Evolutionary conservation across 2,113 vertebrate species (phyloP).

Genomic region (Centropus bengalensis): DNA sequence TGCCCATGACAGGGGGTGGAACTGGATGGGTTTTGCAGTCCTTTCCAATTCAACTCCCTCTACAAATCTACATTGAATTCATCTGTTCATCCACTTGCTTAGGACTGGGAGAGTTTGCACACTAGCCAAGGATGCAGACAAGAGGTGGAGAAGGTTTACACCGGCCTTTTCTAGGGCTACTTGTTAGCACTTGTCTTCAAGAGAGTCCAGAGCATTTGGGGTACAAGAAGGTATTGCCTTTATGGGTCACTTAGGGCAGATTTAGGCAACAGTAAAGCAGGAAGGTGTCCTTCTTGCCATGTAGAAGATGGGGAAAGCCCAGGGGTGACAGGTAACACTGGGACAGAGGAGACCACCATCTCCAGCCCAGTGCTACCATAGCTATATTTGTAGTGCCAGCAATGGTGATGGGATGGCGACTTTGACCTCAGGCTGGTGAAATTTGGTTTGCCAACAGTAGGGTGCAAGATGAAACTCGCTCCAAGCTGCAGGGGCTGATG

Average conservation of each 20-base stretch:
- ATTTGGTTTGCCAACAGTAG: not conserved
- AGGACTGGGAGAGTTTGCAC: not conserved
- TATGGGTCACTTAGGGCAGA: not conserved
- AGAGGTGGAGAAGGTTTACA: not conserved
- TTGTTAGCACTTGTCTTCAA: not conserved
- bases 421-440: not conserved
- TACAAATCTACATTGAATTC: not conserved
- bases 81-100: not conserved
- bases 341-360: not conserved
- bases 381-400: accelerated
- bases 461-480: not conserved
- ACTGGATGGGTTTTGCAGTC: too few relatives aligned
- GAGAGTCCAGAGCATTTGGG: not conserved
- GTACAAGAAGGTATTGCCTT: not conserved
- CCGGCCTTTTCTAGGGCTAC: not conserved
- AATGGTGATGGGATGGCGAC: accelerated
- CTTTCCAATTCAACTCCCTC: too few relatives aligned
- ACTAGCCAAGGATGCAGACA: accelerated
- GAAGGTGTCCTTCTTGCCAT: not conserved
- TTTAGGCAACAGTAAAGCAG: not conserved
- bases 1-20: too few relatives aligned
- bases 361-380: not conserved
- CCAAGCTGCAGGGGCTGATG: not conserved
- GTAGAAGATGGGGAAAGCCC: not conserved
- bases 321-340: not conserved